phyloP scores from a whole-genome alignment of 2,888 invertebrate species.

The Drosophila bunnanda region DNA sequence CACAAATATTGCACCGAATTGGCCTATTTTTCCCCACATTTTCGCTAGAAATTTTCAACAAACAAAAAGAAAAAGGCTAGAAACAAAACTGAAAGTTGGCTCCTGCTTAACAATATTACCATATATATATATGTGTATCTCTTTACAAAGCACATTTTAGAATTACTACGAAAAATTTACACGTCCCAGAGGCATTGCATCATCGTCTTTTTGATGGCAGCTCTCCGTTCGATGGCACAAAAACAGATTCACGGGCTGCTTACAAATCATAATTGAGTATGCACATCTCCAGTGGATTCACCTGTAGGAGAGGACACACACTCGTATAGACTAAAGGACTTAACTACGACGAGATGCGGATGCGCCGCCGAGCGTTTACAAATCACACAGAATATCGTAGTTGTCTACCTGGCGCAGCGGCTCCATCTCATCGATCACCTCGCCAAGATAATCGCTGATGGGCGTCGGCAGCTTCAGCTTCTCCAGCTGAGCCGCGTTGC shows the following conservation, averaged over 20 bases:
- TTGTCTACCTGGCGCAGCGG: constrained; percentile 84
- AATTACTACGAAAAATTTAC: constrained; percentile 44
- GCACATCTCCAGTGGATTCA: constrained; percentile 49
- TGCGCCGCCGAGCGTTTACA: constrained; percentile 47
- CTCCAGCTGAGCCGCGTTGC: constrained; percentile 85
- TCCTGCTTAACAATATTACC: constrained; percentile 23
- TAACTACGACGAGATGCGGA: constrained; percentile 1
- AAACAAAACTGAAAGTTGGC: constrained; percentile 28
- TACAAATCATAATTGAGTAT: constrained; percentile 52
- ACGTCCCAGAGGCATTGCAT: constrained; percentile 30
- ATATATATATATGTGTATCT: background rate
- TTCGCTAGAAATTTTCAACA: constrained; percentile 58
- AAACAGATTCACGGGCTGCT: constrained; percentile 61
- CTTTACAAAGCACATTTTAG: constrained; percentile 16
- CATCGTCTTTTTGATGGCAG: constrained; percentile 55
- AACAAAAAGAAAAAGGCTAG: constrained; percentile 33
- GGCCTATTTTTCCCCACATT: constrained; percentile 79
- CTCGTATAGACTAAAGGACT: constrained; percentile 31
- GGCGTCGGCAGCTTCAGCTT: constrained; percentile 87
- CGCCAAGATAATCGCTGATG: constrained; percentile 86
- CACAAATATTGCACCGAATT: constrained; percentile 84
- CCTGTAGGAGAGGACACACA: constrained; percentile 52
- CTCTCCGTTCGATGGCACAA: constrained; percentile 58
- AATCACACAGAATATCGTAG: constrained; percentile 83
- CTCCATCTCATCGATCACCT: constrained; percentile 85